Conservation (phyloP, 30 jellyfish, hydroid and myxozoan genomes). For the Euphysa ruthae region DNA sequence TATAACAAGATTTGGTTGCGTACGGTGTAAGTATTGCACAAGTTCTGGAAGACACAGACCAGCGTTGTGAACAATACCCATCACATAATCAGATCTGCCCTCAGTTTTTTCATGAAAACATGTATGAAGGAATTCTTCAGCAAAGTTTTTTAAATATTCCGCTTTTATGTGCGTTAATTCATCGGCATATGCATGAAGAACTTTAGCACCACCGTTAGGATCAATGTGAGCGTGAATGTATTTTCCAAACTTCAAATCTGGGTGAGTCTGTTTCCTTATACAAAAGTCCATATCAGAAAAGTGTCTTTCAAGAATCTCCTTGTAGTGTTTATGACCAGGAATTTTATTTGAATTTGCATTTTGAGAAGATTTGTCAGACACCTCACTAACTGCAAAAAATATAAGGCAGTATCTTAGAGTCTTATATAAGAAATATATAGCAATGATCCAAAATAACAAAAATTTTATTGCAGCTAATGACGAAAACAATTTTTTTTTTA, state of each 20-base stretch:
- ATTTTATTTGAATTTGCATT: background rate
- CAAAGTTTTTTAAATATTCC: constrained; percentile 82
- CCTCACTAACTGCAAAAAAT: background rate
- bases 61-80: constrained; percentile 96
- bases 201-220: constrained; percentile 94
- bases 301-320: constrained; percentile 45
- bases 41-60: constrained; percentile 78
- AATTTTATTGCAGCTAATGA: too few species aligned
- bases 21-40: constrained; percentile 44
- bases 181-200: constrained; percentile 84
- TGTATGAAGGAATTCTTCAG: constrained; percentile 59
- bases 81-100: constrained; percentile 65
- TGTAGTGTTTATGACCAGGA: constrained; percentile 38
- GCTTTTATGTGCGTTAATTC: constrained; percentile 74
- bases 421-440: background rate
- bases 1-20: constrained; percentile 65
- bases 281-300: constrained; percentile 63
- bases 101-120: constrained; percentile 54
- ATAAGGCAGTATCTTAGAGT: too few species aligned
- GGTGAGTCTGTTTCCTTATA: constrained; percentile 34
- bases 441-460: background rate
- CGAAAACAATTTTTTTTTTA: background rate
- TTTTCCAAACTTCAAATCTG: constrained; percentile 62
- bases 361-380: constrained; percentile 3
- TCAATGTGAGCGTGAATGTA: constrained; percentile 67